A percentile compares a stretch with the other conserved stretches of the same genome.
These are phyloP conservation scores for Drosophila carrolli DNA, from an alignment of 1,140 invertebrate genomes.

Conservation along the genomic window DNA sequence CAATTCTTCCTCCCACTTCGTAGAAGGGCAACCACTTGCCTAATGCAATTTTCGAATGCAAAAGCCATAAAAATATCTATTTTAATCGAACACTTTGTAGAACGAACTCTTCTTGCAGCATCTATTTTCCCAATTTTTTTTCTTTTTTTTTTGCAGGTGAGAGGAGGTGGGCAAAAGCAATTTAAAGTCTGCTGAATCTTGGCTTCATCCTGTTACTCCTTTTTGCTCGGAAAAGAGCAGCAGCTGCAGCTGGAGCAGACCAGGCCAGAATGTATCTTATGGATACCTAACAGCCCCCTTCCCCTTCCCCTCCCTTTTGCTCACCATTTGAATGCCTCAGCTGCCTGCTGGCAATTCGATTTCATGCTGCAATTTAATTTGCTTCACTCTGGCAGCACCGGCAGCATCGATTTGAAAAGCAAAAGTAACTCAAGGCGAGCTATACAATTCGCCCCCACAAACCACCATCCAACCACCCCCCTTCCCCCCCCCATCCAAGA, in stretches of 20 bases:
- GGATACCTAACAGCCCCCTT: constrained; percentile 1
- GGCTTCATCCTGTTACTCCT: constrained; percentile 34
- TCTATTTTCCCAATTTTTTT: constrained; percentile 11
- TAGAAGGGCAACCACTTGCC: constrained; percentile 28
- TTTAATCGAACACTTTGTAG: constrained; percentile 60
- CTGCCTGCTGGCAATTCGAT: constrained; percentile 62
- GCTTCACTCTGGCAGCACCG: constrained; percentile 36
- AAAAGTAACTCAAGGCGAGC: constrained; percentile 41
- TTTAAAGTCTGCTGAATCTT: constrained; percentile 53
- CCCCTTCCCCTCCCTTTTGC: not conserved
- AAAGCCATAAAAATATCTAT: constrained; percentile 63
- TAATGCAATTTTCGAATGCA: constrained; percentile 60
- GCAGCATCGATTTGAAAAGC: constrained; percentile 48
- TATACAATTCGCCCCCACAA: not conserved
- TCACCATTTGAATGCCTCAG: constrained; percentile 49
- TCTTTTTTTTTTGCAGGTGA: constrained; percentile 17
- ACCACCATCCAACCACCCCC: no score
- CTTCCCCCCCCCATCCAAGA: not conserved
- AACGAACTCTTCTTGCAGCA: constrained; percentile 18
- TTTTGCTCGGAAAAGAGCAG: constrained; percentile 5
- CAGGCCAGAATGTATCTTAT: constrained; percentile 33
- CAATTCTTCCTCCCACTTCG: constrained; percentile 8
- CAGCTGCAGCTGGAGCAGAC: constrained; percentile 33
- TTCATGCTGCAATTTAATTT: constrained; percentile 67
- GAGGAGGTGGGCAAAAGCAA: constrained; percentile 40